Evolutionary conservation across 2,888 invertebrate genomes (phyloP), one percentile per base, ranked within the genome.

Genomic region (Cephus sareptanus): DNA sequence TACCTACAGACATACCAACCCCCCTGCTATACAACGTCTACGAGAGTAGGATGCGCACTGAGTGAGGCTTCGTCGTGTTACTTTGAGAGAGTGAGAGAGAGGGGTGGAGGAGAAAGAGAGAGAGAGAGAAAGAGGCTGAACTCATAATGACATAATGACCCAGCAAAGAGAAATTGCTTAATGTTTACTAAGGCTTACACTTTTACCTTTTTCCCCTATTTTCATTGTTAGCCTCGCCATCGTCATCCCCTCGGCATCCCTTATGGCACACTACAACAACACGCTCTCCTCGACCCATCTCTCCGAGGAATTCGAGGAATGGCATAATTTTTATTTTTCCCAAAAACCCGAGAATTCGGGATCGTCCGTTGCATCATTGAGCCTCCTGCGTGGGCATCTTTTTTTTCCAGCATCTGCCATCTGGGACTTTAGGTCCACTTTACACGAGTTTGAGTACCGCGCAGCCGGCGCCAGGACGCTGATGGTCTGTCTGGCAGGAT

Each of bases 401-500:
- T 56, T 56, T 23, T 56, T 9, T 23, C 15, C 40, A 2, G 9
- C 23, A 23, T 56, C 56, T 9, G 56, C 56, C 56, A 9, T 9
- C 9, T 9, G 56, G 56, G 56, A 23, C 56, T 56, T 56, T 23
- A 56, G 56, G 56, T 23, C 56, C 56, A 23, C 2, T 56, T 23
- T 23, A 56, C 56, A 23, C 2, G 0, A 56, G 56, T 23, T 79
- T 77, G 75, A 78, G 76, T 77, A 76, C 77, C 73, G 78, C 73
- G 78, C 79, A 81, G 74, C 82, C 79, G 79, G 77, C 77, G 80
- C 73, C 76, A 78, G 75, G 79, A 78, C 80, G 87, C 84, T 85
- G 85, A 85, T 84, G 85, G 81, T 81, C 82, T 81, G 84, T 82
- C 85, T 78, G 37, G 75, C 34, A 69, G 78, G 74, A 81, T 80